Conservation (phyloP, 2,888 invertebrate genomes). For the Quadroppia sp. region DNA sequence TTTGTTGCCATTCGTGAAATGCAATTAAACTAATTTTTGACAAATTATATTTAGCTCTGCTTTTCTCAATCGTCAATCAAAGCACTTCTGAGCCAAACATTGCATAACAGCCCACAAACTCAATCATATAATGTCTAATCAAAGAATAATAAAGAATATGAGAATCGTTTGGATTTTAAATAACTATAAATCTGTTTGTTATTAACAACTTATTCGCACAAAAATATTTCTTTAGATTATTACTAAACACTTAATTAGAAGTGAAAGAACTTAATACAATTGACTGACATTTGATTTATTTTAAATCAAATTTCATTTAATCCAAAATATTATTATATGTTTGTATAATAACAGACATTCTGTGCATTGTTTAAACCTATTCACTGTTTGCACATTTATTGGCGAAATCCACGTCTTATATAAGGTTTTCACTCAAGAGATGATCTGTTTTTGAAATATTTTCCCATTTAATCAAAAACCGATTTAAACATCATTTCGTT, state of each 20-base stretch:
- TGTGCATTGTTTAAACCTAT: too few species aligned
- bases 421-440: not conserved
- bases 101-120: conserved; percentile 25
- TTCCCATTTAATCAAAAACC: not conserved
- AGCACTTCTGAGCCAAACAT: not conserved
- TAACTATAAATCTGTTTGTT: not conserved
- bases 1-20: conserved; percentile 26
- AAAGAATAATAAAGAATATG: not conserved
- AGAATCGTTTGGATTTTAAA: conserved; percentile 23
- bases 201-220: conserved; percentile 23
- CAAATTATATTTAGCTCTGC: conserved; percentile 33
- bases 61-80: conserved; percentile 35
- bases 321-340: not conserved
- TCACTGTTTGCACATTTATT: too few species aligned
- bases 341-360: not conserved
- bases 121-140: conserved; percentile 22
- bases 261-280: not conserved
- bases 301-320: not conserved
- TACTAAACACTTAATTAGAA: not conserved
- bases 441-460: too few species aligned
- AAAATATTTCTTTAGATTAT: not conserved
- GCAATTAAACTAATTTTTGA: conserved; percentile 37
- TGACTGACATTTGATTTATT: not conserved
- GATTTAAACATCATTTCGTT: not conserved
- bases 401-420: too few species aligned